Percentiles rank a stretch among this genome's conserved stretches.
These are phyloP conservation scores for Catharus bicknelli DNA, from an alignment of 2,113 vertebrate species.

Conservation along the genomic window DNA sequence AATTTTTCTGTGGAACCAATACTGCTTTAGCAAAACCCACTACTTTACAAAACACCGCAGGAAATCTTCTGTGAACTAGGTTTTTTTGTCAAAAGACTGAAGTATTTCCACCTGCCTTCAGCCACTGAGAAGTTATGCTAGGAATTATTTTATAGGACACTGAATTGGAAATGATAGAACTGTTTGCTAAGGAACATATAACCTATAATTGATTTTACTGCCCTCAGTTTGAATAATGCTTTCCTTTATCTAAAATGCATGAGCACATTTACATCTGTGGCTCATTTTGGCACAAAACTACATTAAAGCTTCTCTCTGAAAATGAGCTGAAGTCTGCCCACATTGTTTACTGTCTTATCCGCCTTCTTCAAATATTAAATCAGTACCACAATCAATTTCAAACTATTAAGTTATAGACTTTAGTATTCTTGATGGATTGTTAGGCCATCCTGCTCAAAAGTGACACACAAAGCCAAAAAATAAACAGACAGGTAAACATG, in stretches of 20 bases:
- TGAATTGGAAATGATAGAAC: slow-evolving; percentile 8
- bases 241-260: slow-evolving; percentile 47
- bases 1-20: background rate
- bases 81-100: background rate
- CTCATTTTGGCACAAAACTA: slow-evolving; percentile 5
- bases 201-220: slow-evolving; percentile 25
- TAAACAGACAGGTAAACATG: background rate
- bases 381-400: background rate
- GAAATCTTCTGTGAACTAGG: background rate
- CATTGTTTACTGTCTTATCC: background rate
- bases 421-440: background rate
- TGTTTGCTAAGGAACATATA: slow-evolving; percentile 24
- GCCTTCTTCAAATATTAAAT: slow-evolving; percentile 43
- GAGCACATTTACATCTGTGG: slow-evolving; percentile 10
- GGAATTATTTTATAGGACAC: background rate
- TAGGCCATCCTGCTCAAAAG: background rate
- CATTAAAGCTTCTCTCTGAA: slow-evolving; percentile 1
- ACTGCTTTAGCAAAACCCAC: background rate
- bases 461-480: background rate
- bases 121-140: background rate
- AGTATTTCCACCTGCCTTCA: background rate
- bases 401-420: background rate
- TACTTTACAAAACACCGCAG: background rate
- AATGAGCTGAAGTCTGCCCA: background rate
- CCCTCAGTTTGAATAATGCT: background rate